Evolutionary conservation across 2,113 vertebrate genomes (phyloP), one percentile per base, ranked within the genome.

Genomic region (Pluvialis apricaria): DNA sequence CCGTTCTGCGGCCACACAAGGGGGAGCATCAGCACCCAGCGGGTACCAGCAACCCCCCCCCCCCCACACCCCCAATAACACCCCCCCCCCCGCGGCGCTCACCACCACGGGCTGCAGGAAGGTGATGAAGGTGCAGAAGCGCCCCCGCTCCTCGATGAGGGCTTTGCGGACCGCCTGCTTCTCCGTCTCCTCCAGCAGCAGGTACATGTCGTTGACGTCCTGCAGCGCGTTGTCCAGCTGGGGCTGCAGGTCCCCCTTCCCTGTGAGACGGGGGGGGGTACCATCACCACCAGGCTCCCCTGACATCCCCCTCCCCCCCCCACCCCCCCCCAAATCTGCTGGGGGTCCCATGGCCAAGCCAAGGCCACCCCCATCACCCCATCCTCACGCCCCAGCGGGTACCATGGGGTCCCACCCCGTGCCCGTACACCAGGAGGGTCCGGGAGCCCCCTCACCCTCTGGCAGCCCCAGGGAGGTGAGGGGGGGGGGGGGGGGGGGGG

Each of bases 151-250:
- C 96, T 99, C 99, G 0, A 99, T 98, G 40, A 99, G 99, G 7
- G 99, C 99, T 81, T 99, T 98, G 96, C 99, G 99, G 61, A 99
- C 99, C 0, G 99, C 99, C 98, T 99, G 99, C 97, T 99, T 99
- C 98, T 99, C 99, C 0, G 99, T 99, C 98, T 99, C 99, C 97
- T 99, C 99, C 98, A 99, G 98, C 76, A 99, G 97, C 95, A 99
- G 98, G 96, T 99, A 99, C 99, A 99, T 98, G 97, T 99, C 99
- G 0, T 98, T 99, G 93, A 99, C 99, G 0, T 99, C 99, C 97
- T 99, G 99, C 96, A 99, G 99, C 3, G 99, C 99, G 0, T 98
- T 99, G 98, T 99, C 99, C 98, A 99, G 98, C 98, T 99, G 99
- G 10, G 99, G 99, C 96, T 99, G 99, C 95, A 99, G 97, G 91